phyloP scores from a whole-genome alignment of 2,888 invertebrate genomes.

The Tipula confusa region DNA sequence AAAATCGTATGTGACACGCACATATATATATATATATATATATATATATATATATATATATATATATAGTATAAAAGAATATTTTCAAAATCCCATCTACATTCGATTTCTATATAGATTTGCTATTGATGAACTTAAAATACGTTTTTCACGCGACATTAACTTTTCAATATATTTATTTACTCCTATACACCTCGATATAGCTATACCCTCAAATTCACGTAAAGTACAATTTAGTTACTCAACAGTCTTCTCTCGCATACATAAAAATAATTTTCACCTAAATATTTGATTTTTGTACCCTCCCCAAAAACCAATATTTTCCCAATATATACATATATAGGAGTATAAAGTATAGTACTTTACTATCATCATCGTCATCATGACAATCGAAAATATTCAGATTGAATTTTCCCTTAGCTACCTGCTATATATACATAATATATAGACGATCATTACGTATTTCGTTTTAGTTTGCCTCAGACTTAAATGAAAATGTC shows the following conservation, averaged over 20 bases:
- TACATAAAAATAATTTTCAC: not conserved
- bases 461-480: not conserved
- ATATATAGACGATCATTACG: not conserved
- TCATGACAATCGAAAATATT: not conserved
- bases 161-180: not conserved
- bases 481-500: not conserved
- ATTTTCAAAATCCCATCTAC: not conserved
- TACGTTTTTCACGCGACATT: not conserved
- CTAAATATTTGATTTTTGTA: not conserved
- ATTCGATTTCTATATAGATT: not conserved
- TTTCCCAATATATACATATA: not conserved
- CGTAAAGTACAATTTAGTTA: not conserved
- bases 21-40: too few relatives aligned
- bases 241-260: not conserved
- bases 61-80: too few relatives aligned
- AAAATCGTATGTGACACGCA: not conserved
- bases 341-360: too few relatives aligned
- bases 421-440: not conserved
- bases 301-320: not conserved
- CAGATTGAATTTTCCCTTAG: not conserved
- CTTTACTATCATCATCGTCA: not conserved
- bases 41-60: too few relatives aligned
- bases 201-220: not conserved
- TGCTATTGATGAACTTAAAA: not conserved
- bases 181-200: not conserved